Conservation (phyloP, 2,797 vertebrate genomes). For the Amniataba percoides region DNA sequence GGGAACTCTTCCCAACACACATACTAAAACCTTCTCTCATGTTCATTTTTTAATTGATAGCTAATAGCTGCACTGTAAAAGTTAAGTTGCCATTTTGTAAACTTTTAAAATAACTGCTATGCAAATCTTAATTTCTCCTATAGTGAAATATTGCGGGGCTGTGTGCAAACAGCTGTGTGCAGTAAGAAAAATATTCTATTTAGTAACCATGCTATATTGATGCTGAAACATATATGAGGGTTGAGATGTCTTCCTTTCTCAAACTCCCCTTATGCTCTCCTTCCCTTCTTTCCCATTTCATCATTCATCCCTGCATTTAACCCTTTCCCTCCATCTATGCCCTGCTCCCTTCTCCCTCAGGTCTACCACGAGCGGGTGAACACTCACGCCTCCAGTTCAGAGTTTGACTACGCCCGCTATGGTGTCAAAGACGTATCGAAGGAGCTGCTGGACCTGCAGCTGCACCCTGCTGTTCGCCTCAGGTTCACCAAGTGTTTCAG, state of each 20-base stretch:
- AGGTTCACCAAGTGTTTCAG: slow-evolving; percentile 89
- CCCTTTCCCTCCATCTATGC: not conserved
- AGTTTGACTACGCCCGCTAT: slow-evolving; percentile 89
- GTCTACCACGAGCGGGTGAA: slow-evolving; percentile 88
- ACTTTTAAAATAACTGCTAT: slow-evolving; percentile 37
- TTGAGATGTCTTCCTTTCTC: slow-evolving; percentile 3
- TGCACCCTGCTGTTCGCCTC: slow-evolving; percentile 84
- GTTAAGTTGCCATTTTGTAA: not conserved
- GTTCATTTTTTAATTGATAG: not conserved
- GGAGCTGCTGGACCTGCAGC: slow-evolving; percentile 83
- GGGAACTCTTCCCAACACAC: not conserved
- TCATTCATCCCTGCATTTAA: not conserved
- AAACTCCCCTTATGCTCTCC: not conserved
- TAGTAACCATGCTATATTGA: slow-evolving; percentile 16
- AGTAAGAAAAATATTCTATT: slow-evolving; percentile 29
- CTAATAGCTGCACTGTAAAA: slow-evolving; percentile 4
- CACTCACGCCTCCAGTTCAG: slow-evolving; percentile 87
- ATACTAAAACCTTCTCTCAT: not conserved
- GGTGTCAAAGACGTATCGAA: slow-evolving; percentile 88
- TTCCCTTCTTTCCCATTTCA: not conserved
- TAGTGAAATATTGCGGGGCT: slow-evolving; percentile 35
- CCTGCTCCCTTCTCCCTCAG: slow-evolving; percentile 75
- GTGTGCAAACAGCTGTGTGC: slow-evolving; percentile 50
- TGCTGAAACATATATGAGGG: slow-evolving; percentile 8
- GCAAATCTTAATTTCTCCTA: slow-evolving; percentile 43